Percentiles rank a stretch among this genome's conserved stretches.
phyloP scores from a whole-genome alignment of 2,113 vertebrate species.

The Bubo bubo region DNA sequence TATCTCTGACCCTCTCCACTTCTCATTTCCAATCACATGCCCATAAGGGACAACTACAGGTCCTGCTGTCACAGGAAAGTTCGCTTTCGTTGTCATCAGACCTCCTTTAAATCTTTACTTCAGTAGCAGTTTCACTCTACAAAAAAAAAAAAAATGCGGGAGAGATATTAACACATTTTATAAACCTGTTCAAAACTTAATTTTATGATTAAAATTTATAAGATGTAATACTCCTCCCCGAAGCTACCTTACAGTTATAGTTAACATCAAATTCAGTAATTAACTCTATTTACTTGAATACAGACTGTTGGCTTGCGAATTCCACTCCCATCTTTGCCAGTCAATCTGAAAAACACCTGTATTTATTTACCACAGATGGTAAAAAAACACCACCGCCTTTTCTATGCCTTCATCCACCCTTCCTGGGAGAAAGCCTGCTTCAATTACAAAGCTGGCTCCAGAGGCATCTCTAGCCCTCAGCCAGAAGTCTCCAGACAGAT shows the following conservation, averaged over 20 bases:
- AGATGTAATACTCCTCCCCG: neutral
- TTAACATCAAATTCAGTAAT: neutral
- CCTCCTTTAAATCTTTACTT: neutral
- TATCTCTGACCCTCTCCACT: constrained; percentile 86
- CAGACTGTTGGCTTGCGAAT: neutral
- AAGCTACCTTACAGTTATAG: neutral
- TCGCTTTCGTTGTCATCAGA: neutral
- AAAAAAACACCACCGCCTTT: neutral
- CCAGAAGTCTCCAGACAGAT: neutral
- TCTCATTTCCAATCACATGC: constrained; percentile 82
- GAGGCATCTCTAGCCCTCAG: neutral
- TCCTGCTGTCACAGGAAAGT: constrained; percentile 17
- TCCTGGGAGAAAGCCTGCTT: neutral
- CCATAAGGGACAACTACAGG: constrained; percentile 80
- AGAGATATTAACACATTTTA: neutral
- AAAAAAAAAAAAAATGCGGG: neutral
- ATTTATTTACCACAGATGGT: neutral
- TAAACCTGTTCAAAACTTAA: neutral
- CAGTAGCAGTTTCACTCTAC: neutral
- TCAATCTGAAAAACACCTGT: neutral
- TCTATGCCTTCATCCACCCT: neutral
- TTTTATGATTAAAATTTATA: neutral
- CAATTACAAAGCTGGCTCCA: neutral
- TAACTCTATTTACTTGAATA: neutral
- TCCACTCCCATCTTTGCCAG: neutral